phyloP scores from a whole-genome alignment of 2,888 invertebrate species.

The Harpalus rufipes region DNA sequence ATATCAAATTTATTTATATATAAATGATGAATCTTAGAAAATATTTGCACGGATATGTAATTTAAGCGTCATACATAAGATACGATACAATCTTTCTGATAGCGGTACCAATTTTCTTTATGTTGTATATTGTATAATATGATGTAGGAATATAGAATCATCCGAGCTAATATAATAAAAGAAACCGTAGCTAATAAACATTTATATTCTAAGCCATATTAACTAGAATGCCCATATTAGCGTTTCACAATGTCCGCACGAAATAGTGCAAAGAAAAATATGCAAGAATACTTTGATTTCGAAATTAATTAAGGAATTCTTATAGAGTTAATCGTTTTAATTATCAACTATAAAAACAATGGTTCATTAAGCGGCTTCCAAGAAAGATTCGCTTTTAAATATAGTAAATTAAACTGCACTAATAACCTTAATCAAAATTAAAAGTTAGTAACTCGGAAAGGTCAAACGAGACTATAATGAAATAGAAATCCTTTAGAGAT shows the following conservation, averaged over 20 bases:
- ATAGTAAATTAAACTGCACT: conserved; percentile 61
- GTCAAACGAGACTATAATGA: conserved; percentile 55
- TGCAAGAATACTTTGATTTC: conserved; percentile 55
- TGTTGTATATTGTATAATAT: conserved; percentile 43
- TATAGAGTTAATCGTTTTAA: conserved; percentile 50
- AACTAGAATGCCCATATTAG: conserved; percentile 29
- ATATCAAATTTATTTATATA: conserved; percentile 9
- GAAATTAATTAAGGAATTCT: conserved; percentile 51
- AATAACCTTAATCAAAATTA: conserved; percentile 65
- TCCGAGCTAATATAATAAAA: conserved; percentile 26
- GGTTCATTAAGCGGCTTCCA: conserved; percentile 58
- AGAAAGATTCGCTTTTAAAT: conserved; percentile 59
- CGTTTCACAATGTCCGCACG: neutral
- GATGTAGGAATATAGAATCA: conserved; percentile 40
- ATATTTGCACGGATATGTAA: conserved; percentile 13
- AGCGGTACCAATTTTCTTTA: conserved; percentile 46
- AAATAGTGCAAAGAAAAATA: conserved; percentile 27
- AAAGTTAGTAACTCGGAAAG: conserved; percentile 48
- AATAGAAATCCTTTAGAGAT: conserved; percentile 53
- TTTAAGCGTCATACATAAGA: conserved; percentile 37
- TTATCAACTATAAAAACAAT: conserved; percentile 61
- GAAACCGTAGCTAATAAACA: conserved; percentile 32
- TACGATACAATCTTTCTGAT: conserved; percentile 34
- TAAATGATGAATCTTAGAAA: conserved; percentile 20
- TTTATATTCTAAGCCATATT: neutral